phyloP scores from a whole-genome alignment of 2,797 vertebrate species.

The Dendrocincla fuliginosa region DNA sequence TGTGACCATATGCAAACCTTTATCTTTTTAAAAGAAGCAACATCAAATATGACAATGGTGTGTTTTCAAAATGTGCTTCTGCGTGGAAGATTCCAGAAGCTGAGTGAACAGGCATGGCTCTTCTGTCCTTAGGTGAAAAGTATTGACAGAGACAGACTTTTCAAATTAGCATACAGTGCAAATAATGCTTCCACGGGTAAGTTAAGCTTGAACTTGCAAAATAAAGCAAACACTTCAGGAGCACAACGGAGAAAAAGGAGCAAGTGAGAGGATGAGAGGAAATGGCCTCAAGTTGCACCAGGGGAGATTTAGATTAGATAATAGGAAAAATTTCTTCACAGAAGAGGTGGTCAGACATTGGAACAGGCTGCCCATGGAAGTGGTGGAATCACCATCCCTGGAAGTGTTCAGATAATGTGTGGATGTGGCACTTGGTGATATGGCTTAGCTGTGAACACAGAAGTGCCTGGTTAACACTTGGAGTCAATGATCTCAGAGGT shows the following conservation, averaged over 20 bases:
- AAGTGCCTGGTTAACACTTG: neutral
- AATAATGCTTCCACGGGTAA: neutral
- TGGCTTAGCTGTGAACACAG: neutral
- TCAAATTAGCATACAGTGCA: neutral
- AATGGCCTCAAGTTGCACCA: neutral
- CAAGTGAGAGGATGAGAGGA: neutral
- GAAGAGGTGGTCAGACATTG: neutral
- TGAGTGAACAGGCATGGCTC: neutral
- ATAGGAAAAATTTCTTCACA: neutral
- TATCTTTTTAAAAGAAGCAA: neutral
- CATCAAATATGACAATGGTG: neutral
- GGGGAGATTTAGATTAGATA: neutral
- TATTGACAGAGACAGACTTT: neutral
- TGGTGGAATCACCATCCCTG: neutral
- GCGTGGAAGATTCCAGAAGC: neutral
- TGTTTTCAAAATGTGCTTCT: neutral
- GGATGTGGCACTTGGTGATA: neutral
- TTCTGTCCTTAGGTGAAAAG: neutral
- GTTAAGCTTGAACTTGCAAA: neutral
- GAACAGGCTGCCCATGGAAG: neutral
- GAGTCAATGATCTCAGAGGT: neutral
- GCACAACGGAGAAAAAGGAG: neutral
- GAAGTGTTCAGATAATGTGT: neutral
- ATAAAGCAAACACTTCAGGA: neutral
- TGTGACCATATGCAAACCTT: neutral